Percentiles rank a stretch among this genome's conserved stretches.
phyloP scores from a whole-genome alignment of 2,797 vertebrate genomes.

The Distichodus sexfasciatus region DNA sequence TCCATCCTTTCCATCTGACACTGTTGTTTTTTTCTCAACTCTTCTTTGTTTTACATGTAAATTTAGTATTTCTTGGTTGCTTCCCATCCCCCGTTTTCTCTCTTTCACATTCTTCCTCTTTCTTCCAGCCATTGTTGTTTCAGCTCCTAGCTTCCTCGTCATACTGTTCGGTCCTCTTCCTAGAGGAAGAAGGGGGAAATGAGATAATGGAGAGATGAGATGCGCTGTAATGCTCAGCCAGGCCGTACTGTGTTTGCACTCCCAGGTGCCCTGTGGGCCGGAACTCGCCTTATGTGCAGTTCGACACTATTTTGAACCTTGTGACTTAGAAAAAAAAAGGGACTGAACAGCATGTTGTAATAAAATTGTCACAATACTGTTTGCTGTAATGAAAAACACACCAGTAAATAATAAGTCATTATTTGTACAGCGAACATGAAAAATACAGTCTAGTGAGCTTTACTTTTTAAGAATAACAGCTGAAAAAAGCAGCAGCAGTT shows the following conservation, averaged over 20 bases:
- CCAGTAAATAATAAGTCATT: too few relatives aligned
- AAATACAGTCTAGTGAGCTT: too few relatives aligned
- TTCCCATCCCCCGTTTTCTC: not conserved
- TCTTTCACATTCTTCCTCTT: not conserved
- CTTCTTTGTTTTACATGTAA: not conserved
- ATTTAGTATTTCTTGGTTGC: not conserved
- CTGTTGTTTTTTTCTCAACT: not conserved
- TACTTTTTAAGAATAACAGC: too few relatives aligned
- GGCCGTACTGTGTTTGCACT: not conserved
- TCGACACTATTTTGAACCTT: too few relatives aligned
- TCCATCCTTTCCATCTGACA: slow-evolving; percentile 15
- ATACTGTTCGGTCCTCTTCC: slow-evolving; percentile 32
- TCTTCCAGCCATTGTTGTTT: slow-evolving; percentile 71
- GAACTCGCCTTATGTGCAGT: not conserved
- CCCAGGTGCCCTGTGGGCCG: not conserved
- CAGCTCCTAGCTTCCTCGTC: slow-evolving; percentile 57
- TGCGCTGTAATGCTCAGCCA: slow-evolving; percentile 5
- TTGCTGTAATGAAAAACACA: too few relatives aligned
- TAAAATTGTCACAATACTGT: too few relatives aligned
- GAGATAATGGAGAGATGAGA: slow-evolving; percentile 1
- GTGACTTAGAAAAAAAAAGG: too few relatives aligned
- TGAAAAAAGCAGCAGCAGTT: too few relatives aligned
- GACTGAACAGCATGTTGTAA: too few relatives aligned
- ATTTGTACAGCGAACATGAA: too few relatives aligned
- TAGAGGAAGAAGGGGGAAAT: not conserved